Evolutionary conservation across 1,140 invertebrate genomes (phyloP).

Genomic region (Laupala kohalensis): DNA sequence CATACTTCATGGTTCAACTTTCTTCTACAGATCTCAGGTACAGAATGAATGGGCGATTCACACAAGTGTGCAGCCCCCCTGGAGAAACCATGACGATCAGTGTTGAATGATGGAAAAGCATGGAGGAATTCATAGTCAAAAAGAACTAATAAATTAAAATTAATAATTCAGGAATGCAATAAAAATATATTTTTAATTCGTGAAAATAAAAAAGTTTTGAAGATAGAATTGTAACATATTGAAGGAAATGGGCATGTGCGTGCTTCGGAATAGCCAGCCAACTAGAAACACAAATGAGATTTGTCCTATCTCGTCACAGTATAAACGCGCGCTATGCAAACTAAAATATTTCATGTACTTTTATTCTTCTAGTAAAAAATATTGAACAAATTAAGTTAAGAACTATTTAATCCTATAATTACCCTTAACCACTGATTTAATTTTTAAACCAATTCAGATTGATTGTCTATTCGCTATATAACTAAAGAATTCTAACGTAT

Average conservation of each 20-base stretch:
- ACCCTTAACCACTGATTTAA: too few relatives aligned
- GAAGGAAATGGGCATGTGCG: neutral
- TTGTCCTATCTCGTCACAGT: neutral
- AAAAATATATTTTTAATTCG: neutral
- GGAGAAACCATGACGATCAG: neutral
- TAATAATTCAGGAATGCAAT: neutral
- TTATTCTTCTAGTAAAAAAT: too few relatives aligned
- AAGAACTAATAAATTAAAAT: neutral
- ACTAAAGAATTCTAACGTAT: too few relatives aligned
- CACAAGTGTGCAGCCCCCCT: neutral
- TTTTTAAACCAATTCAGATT: too few relatives aligned
- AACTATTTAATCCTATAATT: too few relatives aligned
- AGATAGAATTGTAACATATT: neutral
- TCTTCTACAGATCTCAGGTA: conserved; percentile 5
- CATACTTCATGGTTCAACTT: conserved; percentile 10
- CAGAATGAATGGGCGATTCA: conserved; percentile 11
- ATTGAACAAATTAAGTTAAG: too few relatives aligned
- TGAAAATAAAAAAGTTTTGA: neutral
- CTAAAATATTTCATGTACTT: too few relatives aligned
- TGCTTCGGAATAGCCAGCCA: too few relatives aligned
- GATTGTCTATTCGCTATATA: too few relatives aligned
- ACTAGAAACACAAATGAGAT: neutral
- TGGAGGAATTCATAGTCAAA: neutral
- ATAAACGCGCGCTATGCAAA: neutral
- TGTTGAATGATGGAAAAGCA: neutral